phyloP scores from a whole-genome alignment of 2,797 vertebrate species.

The Anableps anableps region DNA sequence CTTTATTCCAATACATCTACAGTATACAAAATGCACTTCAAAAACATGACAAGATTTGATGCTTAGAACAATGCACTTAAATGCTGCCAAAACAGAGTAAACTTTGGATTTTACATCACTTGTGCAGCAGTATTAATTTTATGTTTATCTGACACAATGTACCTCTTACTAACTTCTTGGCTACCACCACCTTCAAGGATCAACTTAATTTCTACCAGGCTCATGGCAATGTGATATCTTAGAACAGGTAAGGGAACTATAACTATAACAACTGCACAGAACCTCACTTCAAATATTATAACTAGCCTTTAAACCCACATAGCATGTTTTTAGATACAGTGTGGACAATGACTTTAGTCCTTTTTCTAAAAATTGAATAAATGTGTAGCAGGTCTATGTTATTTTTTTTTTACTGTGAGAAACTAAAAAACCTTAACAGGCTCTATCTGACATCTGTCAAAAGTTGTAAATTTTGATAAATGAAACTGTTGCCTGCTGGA shows the following conservation, averaged over 20 bases:
- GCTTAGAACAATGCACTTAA: background rate
- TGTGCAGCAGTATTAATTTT: background rate
- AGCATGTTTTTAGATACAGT: background rate
- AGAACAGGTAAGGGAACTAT: background rate
- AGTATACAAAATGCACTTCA: background rate
- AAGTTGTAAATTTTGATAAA: constrained; percentile 63
- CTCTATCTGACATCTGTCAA: constrained; percentile 58
- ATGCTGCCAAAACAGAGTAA: background rate
- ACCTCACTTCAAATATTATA: background rate
- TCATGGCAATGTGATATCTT: background rate
- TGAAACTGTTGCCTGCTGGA: constrained; percentile 50
- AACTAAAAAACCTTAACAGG: constrained; percentile 30
- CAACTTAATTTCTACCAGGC: background rate
- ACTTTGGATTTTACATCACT: background rate
- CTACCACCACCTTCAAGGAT: no score
- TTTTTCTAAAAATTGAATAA: background rate
- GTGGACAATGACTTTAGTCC: background rate
- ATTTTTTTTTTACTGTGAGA: background rate
- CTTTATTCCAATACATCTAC: background rate
- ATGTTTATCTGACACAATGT: background rate
- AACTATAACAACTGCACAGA: background rate
- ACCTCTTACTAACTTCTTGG: no score
- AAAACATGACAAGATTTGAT: background rate
- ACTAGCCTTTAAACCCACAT: background rate
- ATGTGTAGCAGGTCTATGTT: background rate